phyloP scores from a whole-genome alignment of 2,797 vertebrate species.

The Syngnathus rostellatus region DNA sequence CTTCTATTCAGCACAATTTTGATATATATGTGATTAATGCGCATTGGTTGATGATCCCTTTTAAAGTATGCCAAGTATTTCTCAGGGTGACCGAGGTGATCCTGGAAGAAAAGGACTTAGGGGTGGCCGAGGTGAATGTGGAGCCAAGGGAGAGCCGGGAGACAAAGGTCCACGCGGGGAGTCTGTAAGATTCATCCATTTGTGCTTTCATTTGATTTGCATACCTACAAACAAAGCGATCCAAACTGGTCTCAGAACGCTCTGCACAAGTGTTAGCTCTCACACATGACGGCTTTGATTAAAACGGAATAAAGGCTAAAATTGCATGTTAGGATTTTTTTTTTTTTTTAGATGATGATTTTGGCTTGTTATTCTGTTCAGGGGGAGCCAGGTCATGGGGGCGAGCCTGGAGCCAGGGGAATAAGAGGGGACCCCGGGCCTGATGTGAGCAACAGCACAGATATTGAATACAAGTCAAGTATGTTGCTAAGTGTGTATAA shows the following conservation, averaged over 20 bases:
- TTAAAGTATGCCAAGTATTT: not conserved
- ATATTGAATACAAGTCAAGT: not conserved
- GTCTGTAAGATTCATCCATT: slow-evolving; percentile 53
- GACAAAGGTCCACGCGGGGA: slow-evolving; percentile 75
- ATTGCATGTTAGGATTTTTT: not conserved
- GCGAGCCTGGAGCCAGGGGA: slow-evolving; percentile 56
- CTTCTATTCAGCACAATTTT: not conserved
- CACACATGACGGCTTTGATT: not conserved
- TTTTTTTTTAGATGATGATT: not conserved
- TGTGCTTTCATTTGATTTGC: not conserved
- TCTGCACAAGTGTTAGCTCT: too few species aligned
- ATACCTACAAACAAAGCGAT: not conserved
- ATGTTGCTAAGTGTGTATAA: not conserved
- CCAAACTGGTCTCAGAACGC: not conserved
- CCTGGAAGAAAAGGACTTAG: slow-evolving; percentile 75
- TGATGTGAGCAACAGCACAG: slow-evolving; percentile 45
- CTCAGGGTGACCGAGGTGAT: slow-evolving; percentile 81
- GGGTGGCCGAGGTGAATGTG: slow-evolving; percentile 84
- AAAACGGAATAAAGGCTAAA: not conserved
- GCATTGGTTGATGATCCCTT: not conserved
- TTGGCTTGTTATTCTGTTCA: not conserved
- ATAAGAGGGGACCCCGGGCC: slow-evolving; percentile 46
- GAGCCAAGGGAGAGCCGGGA: slow-evolving; percentile 78
- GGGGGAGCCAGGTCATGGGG: slow-evolving; percentile 46
- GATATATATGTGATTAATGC: not conserved